Evolutionary conservation across 2,888 invertebrate genomes (phyloP).

Genomic region (Phoronis australis): DNA sequence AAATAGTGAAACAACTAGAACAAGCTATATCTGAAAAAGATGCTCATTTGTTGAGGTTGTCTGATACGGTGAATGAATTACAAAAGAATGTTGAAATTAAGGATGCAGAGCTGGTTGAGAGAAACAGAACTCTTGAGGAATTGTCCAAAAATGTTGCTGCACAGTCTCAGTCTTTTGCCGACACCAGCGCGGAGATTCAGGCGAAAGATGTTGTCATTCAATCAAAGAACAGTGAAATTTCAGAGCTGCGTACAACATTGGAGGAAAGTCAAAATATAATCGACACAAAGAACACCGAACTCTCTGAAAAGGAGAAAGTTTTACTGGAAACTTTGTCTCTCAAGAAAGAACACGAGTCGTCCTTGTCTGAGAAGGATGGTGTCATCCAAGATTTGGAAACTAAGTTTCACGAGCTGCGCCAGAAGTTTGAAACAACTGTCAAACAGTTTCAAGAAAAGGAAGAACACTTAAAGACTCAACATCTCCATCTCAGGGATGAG

Average conservation of each 20-base stretch:
- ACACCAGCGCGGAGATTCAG: no score
- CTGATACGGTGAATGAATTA: slow-evolving; percentile 18
- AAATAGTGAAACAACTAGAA: slow-evolving; percentile 14
- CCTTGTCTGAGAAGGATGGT: not conserved
- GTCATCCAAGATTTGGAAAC: not conserved
- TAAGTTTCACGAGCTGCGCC: slow-evolving; percentile 10
- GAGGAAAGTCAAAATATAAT: slow-evolving; percentile 18
- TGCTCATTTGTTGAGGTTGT: slow-evolving; percentile 22
- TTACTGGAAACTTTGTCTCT: slow-evolving; percentile 10
- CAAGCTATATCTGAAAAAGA: slow-evolving; percentile 11
- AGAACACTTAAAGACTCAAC: slow-evolving; percentile 4
- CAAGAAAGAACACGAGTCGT: no score
- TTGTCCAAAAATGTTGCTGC: no score
- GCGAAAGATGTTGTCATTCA: no score
- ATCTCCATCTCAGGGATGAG: slow-evolving; percentile 24
- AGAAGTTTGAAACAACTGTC: slow-evolving; percentile 18
- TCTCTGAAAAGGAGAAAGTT: slow-evolving; percentile 18
- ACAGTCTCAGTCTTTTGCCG: no score
- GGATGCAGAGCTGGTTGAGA: no score
- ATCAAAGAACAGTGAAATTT: no score
- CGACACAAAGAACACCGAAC: no score
- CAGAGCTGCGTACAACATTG: slow-evolving; percentile 20
- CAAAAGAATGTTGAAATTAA: no score
- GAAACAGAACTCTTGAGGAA: no score
- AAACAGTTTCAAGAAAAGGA: not conserved